Conservation (phyloP, 2,888 invertebrate genomes). For the Leucophenga maculata region DNA sequence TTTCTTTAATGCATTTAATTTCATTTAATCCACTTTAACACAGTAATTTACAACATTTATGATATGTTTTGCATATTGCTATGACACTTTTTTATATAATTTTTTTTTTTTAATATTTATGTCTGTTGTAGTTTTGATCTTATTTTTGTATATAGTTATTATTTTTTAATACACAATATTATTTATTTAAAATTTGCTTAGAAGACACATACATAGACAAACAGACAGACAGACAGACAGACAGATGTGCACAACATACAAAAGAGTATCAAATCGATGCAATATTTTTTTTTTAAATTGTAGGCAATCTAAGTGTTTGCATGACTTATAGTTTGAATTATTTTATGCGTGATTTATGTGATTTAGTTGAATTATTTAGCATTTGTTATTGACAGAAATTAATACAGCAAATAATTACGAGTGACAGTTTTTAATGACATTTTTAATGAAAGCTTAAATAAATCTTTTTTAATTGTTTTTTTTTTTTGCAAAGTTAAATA, state of each 20-base stretch:
- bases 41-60: conserved; percentile 72
- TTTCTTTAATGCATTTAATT: conserved; percentile 31
- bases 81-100: conserved; percentile 68
- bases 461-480: too few relatives aligned
- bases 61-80: conserved; percentile 73
- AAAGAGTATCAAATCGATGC: too few relatives aligned
- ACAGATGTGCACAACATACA: too few relatives aligned
- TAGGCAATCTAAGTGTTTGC: neutral
- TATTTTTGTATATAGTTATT: conserved; percentile 5
- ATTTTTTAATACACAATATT: neutral
- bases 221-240: neutral
- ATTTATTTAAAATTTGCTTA: neutral
- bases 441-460: too few relatives aligned
- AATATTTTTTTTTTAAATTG: too few relatives aligned
- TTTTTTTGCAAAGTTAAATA: too few relatives aligned
- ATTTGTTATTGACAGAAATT: too few relatives aligned
- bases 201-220: neutral
- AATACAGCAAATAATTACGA: too few relatives aligned
- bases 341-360: neutral
- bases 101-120: conserved; percentile 38
- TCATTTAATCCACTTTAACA: conserved; percentile 55
- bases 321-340: neutral
- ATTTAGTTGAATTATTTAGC: neutral
- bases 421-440: too few relatives aligned
- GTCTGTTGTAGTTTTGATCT: neutral